A percentile compares a stretch with the other conserved stretches of the same genome.
These are phyloP conservation scores for Heliconius erato DNA, from an alignment of 2,888 invertebrate genomes.

Conservation along the genomic window DNA sequence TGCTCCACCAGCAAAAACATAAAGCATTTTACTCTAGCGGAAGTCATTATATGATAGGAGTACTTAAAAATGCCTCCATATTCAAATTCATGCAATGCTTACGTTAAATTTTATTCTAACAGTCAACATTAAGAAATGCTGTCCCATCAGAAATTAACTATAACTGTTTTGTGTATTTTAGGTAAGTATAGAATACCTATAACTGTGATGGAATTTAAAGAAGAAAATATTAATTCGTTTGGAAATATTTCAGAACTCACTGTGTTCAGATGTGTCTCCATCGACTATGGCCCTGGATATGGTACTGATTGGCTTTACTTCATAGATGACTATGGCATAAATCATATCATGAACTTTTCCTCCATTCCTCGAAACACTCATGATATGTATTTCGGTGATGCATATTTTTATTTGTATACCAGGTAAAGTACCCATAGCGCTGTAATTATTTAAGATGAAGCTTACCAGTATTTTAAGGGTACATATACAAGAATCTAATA, in stretches of 20 bases:
- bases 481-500: no score
- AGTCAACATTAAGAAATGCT: neutral
- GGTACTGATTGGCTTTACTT: slow-evolving; percentile 81
- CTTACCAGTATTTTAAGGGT: neutral
- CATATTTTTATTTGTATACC: slow-evolving; percentile 80
- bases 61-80: slow-evolving; percentile 10
- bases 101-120: neutral
- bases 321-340: slow-evolving; percentile 75
- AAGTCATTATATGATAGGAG: slow-evolving; percentile 50
- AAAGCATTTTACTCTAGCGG: slow-evolving; percentile 39
- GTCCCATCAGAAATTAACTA: neutral
- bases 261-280: slow-evolving; percentile 10
- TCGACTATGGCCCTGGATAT: slow-evolving; percentile 66
- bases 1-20: slow-evolving; percentile 6
- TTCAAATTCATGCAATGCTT: neutral
- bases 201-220: no score
- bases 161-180: neutral
- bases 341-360: slow-evolving; percentile 73
- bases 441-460: neutral
- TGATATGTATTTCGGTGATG: slow-evolving; percentile 67
- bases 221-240: neutral
- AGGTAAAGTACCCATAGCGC: slow-evolving; percentile 63
- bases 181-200: neutral
- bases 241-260: slow-evolving; percentile 26
- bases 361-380: slow-evolving; percentile 63